Base-by-base conservation (phyloP, 2,888 invertebrate species). In the Amphipyra tragopoginis region DNA sequence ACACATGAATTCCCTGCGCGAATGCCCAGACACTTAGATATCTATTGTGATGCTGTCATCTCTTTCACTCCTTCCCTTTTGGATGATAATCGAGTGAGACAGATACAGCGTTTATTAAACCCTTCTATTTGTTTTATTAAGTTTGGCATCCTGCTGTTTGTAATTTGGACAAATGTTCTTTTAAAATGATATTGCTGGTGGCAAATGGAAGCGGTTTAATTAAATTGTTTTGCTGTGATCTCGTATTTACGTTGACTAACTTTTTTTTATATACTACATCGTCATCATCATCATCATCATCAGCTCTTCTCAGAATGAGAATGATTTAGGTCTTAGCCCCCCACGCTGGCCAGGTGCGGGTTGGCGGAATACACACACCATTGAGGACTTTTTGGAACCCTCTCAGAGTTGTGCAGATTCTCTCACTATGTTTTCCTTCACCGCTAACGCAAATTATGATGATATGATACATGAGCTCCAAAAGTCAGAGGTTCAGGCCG, bases 1-100 rank as follows among this genome's bases (percentile, higher is more conserved):
- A 71, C 77, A 74, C 65, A 62, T 68, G 68, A 66, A 66, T 64
- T 62, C 72, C 26, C 51, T 49, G 43, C 54, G 13, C 45, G 47
- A 64, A 72, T 64, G 48, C 52, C 64, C 55, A 64, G 29, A 70
- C 50, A 56, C 64, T 67, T 67, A 56, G 33, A 54, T 33, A 44
- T 39, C 34, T 13, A 62, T 73, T 62, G 43, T 48, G 21, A 29
- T 57, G 29, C 21, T 13, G 5, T 48, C 15, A 10, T 55, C 64
- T 58, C 65, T 55, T 38, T 75, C 50, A 26, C 47, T 51, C 48
- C 5, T 56, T 11, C n/a, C 7, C 7, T 6, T 34, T 49, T n/a
- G 2, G 1, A 11, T 4, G 0, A 0, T 21, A 33, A 13, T n/a
- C 48, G 58, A 72, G 1, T 0, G 43, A 29, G 61, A 72, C 0